These are phyloP conservation scores for Menidia beryllina DNA, from an alignment of 2,113 vertebrate species.

Conservation along the genomic window DNA sequence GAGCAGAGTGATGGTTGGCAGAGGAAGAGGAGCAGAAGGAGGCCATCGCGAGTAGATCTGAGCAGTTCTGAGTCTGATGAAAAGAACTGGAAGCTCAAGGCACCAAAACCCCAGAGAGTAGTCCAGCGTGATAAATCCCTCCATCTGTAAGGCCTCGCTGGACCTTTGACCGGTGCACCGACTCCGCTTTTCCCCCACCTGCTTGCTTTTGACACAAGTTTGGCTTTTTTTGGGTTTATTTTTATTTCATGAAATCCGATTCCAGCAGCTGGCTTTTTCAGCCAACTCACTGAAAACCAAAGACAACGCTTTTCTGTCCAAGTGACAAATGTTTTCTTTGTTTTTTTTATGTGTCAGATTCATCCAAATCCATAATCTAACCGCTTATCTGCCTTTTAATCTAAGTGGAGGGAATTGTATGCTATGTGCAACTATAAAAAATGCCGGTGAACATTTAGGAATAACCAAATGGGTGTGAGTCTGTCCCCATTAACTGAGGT, in stretches of 20 bases:
- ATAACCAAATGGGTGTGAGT: no score
- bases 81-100: background rate
- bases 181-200: background rate
- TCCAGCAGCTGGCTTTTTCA: background rate
- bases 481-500: no score
- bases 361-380: no score
- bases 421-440: no score
- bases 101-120: background rate
- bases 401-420: no score
- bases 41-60: background rate
- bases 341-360: no score
- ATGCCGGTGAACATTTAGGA: no score
- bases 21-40: background rate
- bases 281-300: background rate
- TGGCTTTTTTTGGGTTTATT: background rate
- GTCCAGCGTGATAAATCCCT: background rate
- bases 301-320: background rate
- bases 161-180: background rate
- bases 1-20: background rate
- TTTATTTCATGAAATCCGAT: background rate
- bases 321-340: background rate
- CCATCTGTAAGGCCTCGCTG: background rate
- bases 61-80: background rate
- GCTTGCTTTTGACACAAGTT: background rate
- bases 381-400: no score